Conservation (phyloP, 2,888 invertebrate species). For the Parapristionchus giblindavisi region DNA sequence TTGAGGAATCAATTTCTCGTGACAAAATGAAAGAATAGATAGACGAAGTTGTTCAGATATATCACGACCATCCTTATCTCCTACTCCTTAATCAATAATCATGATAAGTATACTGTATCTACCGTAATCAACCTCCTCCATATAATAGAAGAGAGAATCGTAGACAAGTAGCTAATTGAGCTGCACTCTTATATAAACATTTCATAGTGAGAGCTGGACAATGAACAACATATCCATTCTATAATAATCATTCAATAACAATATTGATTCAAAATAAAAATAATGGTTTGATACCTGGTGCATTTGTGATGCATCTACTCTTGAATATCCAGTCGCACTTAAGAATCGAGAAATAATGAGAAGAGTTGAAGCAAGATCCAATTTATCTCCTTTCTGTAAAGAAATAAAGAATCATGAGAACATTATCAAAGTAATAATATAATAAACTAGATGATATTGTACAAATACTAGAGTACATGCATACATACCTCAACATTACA, state of each 20-base stretch:
- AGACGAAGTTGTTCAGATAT: neutral
- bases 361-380: neutral
- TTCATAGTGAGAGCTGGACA: conserved; percentile 5
- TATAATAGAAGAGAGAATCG: conserved; percentile 4
- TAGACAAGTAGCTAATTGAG: conserved; percentile 10
- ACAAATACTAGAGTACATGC: neutral
- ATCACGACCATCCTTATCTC: neutral
- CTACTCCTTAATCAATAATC: neutral
- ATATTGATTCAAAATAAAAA: neutral
- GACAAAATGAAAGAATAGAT: neutral
- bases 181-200: conserved; percentile 7
- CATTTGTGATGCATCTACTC: neutral
- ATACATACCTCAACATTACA: conserved; percentile 15
- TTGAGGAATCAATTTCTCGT: neutral
- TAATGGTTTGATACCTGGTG: neutral
- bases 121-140: neutral
- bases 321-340: conserved; percentile 22
- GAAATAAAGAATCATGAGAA: neutral
- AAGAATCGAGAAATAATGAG: conserved; percentile 15
- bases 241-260: neutral
- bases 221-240: conserved; percentile 1
- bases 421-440: too few relatives aligned
- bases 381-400: neutral
- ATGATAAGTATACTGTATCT: neutral
- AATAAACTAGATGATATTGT: neutral